Conservation (phyloP, 2,797 vertebrate species). For the Diplodus puntazzo region DNA sequence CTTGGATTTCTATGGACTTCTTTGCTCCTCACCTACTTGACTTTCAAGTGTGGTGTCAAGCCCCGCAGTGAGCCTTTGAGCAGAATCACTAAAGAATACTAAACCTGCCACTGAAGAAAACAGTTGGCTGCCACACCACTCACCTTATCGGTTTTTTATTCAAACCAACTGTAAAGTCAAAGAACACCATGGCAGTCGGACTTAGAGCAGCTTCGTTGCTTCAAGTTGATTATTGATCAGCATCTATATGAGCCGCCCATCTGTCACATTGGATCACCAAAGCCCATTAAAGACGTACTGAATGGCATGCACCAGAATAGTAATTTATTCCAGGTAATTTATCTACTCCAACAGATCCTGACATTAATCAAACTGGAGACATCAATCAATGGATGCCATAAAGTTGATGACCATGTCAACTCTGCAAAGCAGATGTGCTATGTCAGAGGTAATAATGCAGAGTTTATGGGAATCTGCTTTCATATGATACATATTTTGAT, state of each 20-base stretch:
- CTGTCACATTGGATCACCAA: constrained; percentile 9
- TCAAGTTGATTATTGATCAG: constrained; percentile 41
- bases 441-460: constrained; percentile 20
- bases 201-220: constrained; percentile 14
- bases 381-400: constrained; percentile 7
- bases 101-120: constrained; percentile 13
- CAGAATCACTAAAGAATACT: constrained; percentile 16
- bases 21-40: constrained; percentile 32
- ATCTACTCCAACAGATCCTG: constrained; percentile 18
- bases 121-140: constrained; percentile 3
- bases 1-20: constrained; percentile 11
- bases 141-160: not conserved
- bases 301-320: not conserved
- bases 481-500: not conserved
- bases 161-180: constrained; percentile 12
- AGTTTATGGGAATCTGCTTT: not conserved
- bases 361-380: constrained; percentile 31
- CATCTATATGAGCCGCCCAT: constrained; percentile 24
- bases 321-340: constrained; percentile 19
- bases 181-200: not conserved
- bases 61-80: not conserved
- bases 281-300: not conserved
- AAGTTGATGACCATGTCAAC: constrained; percentile 15
- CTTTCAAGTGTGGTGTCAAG: constrained; percentile 12
- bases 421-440: constrained; percentile 24